Conservation (phyloP, 2,113 vertebrate species). For the Phaethornis superciliosus region DNA sequence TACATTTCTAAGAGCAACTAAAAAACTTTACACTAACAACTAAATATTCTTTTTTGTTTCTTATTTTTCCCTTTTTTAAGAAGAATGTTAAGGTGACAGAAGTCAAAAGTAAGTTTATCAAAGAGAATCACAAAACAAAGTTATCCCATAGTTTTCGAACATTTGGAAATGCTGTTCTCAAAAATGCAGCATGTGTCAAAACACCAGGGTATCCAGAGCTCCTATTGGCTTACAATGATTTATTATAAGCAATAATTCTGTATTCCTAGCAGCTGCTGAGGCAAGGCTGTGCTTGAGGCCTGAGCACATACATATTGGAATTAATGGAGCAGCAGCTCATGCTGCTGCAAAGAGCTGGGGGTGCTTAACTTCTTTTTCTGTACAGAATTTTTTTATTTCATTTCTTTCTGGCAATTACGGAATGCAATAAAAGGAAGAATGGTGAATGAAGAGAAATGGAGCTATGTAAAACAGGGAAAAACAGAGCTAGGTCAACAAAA, state of each 20-base stretch:
- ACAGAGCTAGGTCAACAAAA: neutral
- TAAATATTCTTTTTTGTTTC: neutral
- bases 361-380: conserved; percentile 51
- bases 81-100: neutral
- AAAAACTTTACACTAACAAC: neutral
- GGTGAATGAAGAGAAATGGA: neutral
- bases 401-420: neutral
- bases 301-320: conserved; percentile 16
- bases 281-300: conserved; percentile 28
- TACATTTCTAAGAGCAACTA: neutral
- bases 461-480: neutral
- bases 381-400: conserved; percentile 9
- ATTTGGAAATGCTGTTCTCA: neutral
- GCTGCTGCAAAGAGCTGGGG: conserved; percentile 29
- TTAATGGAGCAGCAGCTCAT: conserved; percentile 49
- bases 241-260: conserved; percentile 15
- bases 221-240: neutral
- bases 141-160: neutral
- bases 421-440: neutral
- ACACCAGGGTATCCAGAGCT: neutral
- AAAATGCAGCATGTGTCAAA: neutral
- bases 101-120: neutral
- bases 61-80: neutral
- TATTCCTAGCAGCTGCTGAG: neutral
- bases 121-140: neutral